Evolutionary conservation across 2,888 invertebrate genomes (phyloP), one percentile per base, ranked within the genome.

Genomic region (Siphonodentalium dalli): DNA sequence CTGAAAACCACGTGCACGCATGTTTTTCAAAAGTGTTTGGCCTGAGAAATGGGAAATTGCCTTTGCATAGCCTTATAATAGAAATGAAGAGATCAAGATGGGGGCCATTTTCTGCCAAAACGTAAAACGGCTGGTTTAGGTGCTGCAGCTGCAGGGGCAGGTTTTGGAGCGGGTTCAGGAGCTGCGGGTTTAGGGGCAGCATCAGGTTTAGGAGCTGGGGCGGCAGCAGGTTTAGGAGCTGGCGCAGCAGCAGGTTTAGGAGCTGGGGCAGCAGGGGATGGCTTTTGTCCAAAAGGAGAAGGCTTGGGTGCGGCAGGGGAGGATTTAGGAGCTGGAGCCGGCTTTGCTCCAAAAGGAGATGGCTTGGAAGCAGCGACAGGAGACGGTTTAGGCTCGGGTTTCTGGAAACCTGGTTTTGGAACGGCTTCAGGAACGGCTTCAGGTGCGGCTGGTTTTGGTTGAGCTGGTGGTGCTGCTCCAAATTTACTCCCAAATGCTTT

Each of bases 111-210:
- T n/a, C n/a, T n/a, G n/a, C n/a, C n/a, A n/a, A n/a, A n/a, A n/a
- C n/a, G n/a, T n/a, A n/a, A n/a, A n/a, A n/a, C n/a, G n/a, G n/a
- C n/a, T n/a, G n/a, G n/a, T n/a, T n/a, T n/a, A n/a, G n/a, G 18
- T 34, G 26, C 15, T 28, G 18, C 35, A 24, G 31, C 29, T 34
- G 35, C 31, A 28, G 49, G 34, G 5, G 23, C 34, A 8, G 55
- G 40, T 40, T 37, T 26, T 34, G 44, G 20, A 24, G 31, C 49
- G 11, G 45, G 27, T 8, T 9, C 23, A 15, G 29, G 29, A 41
- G 24, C 41, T 35, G 15, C 24, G 15, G 45, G 34, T n/a, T 26
- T 15, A n/a, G 9, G 23, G 21, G 26, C 15, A 18, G 44, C 7
- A 18, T 13, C 44, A 15, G 35, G n/a, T 24, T 35, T 13, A 3